phyloP scores from a whole-genome alignment of 2,888 invertebrate species.

The Drosophila lacicola region DNA sequence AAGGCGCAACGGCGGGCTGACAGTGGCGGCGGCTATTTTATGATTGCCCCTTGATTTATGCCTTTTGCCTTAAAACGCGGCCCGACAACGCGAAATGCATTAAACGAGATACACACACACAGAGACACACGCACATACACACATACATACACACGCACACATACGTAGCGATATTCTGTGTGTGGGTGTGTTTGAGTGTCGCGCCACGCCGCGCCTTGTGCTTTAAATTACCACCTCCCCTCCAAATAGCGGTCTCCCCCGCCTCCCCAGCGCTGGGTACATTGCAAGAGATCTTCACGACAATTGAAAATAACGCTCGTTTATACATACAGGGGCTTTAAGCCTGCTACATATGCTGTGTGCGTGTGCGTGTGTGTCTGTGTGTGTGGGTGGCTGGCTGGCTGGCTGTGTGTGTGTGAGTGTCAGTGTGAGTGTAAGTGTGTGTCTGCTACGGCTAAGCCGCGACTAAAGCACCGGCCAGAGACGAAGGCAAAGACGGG shows the following conservation, averaged over 20 bases:
- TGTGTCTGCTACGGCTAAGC: constrained; percentile 29
- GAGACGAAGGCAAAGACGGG: constrained; percentile 14
- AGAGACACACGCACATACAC: constrained; percentile 6
- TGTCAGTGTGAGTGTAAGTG: constrained; percentile 10
- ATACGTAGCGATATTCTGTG: constrained; percentile 8
- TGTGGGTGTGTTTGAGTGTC: constrained; percentile 52
- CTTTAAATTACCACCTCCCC: constrained; percentile 47
- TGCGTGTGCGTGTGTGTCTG: constrained; percentile 22
- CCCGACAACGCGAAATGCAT: constrained; percentile 58
- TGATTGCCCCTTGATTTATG: constrained; percentile 69
- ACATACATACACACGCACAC: not conserved
- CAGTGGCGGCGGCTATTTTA: constrained; percentile 51
- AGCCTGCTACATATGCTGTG: constrained; percentile 36
- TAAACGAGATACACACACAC: constrained; percentile 51
- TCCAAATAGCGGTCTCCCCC: constrained; percentile 1
- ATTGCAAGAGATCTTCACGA: constrained; percentile 62
- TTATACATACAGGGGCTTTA: constrained; percentile 27
- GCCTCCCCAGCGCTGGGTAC: constrained; percentile 7
- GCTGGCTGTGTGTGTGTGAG: constrained; percentile 9
- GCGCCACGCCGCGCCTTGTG: constrained; percentile 65
- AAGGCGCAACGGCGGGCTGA: constrained; percentile 22
- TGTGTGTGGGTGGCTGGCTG: constrained; percentile 9
- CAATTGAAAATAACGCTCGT: constrained; percentile 65
- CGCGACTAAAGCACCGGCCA: constrained; percentile 22
- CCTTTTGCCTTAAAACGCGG: constrained; percentile 45